Evolutionary conservation across 2,113 vertebrate genomes (phyloP).

Genomic region (Cynopterus brachyotis): DNA sequence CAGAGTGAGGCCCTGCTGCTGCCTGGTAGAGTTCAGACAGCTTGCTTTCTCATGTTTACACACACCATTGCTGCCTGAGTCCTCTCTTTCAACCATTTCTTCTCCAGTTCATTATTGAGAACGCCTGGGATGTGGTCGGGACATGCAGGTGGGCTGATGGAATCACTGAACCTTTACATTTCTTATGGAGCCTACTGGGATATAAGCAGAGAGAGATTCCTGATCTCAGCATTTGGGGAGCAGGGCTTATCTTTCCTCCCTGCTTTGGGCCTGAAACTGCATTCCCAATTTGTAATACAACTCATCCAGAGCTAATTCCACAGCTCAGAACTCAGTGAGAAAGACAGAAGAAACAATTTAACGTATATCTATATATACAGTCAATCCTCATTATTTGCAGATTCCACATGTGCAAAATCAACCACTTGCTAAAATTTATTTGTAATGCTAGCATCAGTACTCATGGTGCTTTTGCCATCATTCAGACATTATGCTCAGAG

Average conservation of each 20-base stretch:
- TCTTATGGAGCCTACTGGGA: neutral
- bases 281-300: neutral
- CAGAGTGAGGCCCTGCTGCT: rapidly evolving
- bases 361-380: neutral
- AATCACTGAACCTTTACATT: neutral
- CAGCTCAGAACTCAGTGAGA: neutral
- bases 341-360: neutral
- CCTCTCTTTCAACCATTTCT: neutral
- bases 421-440: neutral
- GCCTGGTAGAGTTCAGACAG: neutral
- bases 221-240: neutral
- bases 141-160: neutral
- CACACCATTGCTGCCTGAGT: neutral
- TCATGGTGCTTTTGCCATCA: neutral
- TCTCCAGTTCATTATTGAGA: neutral
- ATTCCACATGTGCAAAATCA: neutral
- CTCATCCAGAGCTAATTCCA: neutral
- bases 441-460: neutral
- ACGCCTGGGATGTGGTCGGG: neutral
- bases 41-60: neutral
- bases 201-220: neutral
- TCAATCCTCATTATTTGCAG: neutral
- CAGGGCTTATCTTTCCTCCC: neutral
- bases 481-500: neutral
- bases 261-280: neutral